Evolutionary conservation across 2,888 invertebrate species (phyloP).

Genomic region (Caenorhabditis sinica): DNA sequence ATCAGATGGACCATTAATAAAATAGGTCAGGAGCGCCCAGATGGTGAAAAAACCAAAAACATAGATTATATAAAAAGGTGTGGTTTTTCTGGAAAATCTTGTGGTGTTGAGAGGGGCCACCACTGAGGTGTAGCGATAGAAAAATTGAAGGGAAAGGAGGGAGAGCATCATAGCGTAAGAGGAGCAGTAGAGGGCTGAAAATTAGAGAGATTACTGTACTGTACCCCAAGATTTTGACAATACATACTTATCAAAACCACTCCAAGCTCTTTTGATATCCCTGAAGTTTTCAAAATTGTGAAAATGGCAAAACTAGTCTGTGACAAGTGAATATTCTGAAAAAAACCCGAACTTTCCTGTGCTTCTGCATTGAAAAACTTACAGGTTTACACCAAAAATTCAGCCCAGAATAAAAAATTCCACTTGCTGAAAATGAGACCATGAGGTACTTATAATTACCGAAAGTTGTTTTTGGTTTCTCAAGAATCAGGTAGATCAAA

Average conservation of each 20-base stretch:
- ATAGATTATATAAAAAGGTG: conserved; percentile 4
- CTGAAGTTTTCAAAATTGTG: conserved; percentile 6
- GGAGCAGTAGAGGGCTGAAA: conserved; percentile 58
- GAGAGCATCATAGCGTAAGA: conserved; percentile 54
- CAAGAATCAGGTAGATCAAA: conserved; percentile 27
- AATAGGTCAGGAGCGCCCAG: conserved; percentile 42
- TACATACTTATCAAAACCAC: conserved; percentile 13
- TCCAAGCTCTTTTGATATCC: background rate
- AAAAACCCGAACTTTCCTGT: background rate
- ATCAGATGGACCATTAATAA: conserved; percentile 36
- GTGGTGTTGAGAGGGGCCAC: conserved; percentile 11
- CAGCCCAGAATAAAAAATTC: conserved; percentile 29
- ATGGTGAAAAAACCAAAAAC: background rate
- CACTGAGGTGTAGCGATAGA: conserved; percentile 57
- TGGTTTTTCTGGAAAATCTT: conserved; percentile 13
- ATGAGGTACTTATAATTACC: conserved; percentile 57
- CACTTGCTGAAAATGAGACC: conserved; percentile 34
- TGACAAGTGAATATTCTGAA: conserved; percentile 16
- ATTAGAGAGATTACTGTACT: background rate
- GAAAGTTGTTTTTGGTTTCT: conserved; percentile 34
- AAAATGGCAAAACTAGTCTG: conserved; percentile 33
- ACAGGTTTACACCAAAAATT: conserved; percentile 42
- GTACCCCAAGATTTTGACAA: background rate
- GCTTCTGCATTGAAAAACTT: background rate
- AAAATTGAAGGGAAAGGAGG: conserved; percentile 42